A percentile compares a stretch with the other conserved stretches of the same genome.
Evolutionary conservation across 1,140 invertebrate genomes (phyloP).

Genomic region (Bombus difficillimus): DNA sequence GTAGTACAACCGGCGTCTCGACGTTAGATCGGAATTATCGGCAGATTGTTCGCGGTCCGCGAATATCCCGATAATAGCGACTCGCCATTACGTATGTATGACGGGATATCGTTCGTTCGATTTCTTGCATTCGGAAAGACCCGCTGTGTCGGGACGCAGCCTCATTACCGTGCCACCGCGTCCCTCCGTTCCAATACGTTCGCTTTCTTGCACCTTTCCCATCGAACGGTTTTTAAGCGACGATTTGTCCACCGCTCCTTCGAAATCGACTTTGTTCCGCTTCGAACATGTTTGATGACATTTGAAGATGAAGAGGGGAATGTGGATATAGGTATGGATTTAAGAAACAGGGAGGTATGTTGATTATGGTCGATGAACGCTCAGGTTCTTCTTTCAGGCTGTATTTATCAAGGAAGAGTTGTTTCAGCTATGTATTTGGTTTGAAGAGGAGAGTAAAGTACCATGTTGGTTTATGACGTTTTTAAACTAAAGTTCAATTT

Average conservation of each 20-base stretch:
- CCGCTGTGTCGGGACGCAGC: neutral
- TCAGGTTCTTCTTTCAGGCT: no score
- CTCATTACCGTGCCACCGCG: slow-evolving; percentile 53
- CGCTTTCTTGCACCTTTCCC: slow-evolving; percentile 14
- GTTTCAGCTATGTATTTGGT: no score
- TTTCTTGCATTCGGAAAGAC: slow-evolving; percentile 49
- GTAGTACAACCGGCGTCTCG: neutral
- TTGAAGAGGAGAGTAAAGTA: no score
- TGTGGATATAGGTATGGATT: neutral
- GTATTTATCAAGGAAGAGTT: no score
- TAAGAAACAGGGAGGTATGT: neutral
- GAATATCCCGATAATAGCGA: slow-evolving; percentile 77
- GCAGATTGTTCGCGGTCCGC: slow-evolving; percentile 71
- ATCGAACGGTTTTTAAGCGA: neutral
- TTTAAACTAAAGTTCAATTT: no score
- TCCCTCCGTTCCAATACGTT: slow-evolving; percentile 5
- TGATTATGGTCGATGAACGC: no score
- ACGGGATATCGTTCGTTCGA: slow-evolving; percentile 51
- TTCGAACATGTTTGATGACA: neutral
- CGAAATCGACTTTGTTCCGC: neutral
- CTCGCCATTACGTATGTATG: slow-evolving; percentile 66
- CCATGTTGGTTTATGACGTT: no score
- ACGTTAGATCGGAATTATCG: slow-evolving; percentile 71
- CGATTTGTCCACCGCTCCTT: slow-evolving; percentile 1
- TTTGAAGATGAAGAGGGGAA: neutral